Base-by-base conservation (phyloP, 2,888 invertebrate species). In the Eustalomyia histrio region DNA sequence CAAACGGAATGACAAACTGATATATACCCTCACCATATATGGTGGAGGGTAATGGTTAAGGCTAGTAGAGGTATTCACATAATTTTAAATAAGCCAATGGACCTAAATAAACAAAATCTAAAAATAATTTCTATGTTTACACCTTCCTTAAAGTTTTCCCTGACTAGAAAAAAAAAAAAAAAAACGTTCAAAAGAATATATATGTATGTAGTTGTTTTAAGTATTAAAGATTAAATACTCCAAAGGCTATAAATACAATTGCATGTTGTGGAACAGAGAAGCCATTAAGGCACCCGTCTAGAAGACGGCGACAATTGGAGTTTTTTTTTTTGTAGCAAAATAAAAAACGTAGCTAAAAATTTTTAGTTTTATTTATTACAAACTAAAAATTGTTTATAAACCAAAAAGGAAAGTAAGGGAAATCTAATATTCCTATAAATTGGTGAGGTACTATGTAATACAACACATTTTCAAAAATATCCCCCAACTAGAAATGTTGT, bases 231-330 rank as follows among this genome's bases (percentile, higher is more conserved):
- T 12, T 35, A 8, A 10, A 35, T 35, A 35, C 35, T 35, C 35
- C 9, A 24, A 58, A 17, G 17, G 18, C 24, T 65, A 65, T 65
- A 65, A 65, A 53, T 65, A 65, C 53, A 53, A 65, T 65, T 39
- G 39, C 39, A 53, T 65, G 39, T 39, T 53, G 18, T 53, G 18
- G 16, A 17, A 35, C 6, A 35, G 10, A 50, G 14, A 35, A 55
- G 53, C 10, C 12, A 35, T 39, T 65, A 6, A 35, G 53, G 14
- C 53, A n/a, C 5, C 53, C 21, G 21, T 16, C 53, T 53, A n/a
- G n/a, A 53, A 12, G 53, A 35, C 18, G 53, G n/a, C 65, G 35
- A 55, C 33, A 53, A 53, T 21, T 39, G 16, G 5, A 52, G n/a
- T 33, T 64, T 16, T 29, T 29, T 8, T 50, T 64, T 16, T 29